Evolutionary conservation across 2,888 invertebrate species (phyloP).

Genomic region (Erebia palarica): DNA sequence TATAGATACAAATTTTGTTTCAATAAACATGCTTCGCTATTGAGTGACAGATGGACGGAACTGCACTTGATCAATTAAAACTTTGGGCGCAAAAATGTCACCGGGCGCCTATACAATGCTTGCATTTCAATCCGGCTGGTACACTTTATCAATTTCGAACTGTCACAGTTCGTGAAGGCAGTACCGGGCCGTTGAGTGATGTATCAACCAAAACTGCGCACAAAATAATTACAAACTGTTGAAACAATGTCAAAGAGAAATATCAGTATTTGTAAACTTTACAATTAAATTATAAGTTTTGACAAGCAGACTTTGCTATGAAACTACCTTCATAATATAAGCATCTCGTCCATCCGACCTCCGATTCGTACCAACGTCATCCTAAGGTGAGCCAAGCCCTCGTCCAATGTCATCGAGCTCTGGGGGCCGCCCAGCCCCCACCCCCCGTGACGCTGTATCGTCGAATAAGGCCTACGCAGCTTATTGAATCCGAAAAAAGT

Average conservation of each 20-base stretch:
- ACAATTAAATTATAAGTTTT: too few species aligned
- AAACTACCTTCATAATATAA: too few species aligned
- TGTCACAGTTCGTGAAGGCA: slow-evolving; percentile 34
- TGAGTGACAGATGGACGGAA: slow-evolving; percentile 11
- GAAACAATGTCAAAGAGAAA: background rate
- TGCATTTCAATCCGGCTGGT: slow-evolving; percentile 35
- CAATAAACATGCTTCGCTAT: background rate
- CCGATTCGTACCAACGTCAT: too few species aligned
- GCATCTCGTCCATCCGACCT: too few species aligned
- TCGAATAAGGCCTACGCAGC: too few species aligned
- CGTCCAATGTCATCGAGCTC: too few species aligned
- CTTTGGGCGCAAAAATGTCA: slow-evolving; percentile 20
- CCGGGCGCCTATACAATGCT: slow-evolving; percentile 27
- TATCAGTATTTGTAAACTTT: background rate
- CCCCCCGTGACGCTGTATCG: too few species aligned
- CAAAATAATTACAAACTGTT: slow-evolving; percentile 28
- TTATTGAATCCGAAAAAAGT: too few species aligned
- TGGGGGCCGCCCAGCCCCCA: too few species aligned
- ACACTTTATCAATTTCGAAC: slow-evolving; percentile 38
- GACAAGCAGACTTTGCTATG: too few species aligned
- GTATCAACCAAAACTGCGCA: slow-evolving; percentile 24
- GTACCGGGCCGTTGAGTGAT: slow-evolving; percentile 25
- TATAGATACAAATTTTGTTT: too few species aligned
- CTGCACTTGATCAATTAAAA: slow-evolving; percentile 20
- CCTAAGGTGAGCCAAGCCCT: too few species aligned